Base-by-base conservation (phyloP, 2,113 vertebrate species). In the Oryzias celebensis region DNA sequence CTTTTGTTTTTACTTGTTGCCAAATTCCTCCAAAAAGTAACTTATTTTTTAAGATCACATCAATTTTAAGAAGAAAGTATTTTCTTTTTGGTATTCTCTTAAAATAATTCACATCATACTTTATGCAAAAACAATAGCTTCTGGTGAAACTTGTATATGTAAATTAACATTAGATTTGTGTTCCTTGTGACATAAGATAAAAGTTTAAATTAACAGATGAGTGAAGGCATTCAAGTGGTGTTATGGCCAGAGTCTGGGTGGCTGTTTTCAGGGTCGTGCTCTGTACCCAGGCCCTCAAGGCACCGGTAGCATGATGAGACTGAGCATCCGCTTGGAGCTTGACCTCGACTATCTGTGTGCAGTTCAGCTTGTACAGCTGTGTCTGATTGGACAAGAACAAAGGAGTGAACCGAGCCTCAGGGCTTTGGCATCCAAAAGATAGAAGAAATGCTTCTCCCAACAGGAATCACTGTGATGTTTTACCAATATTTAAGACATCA, bases 261-360 rank as follows among this genome's bases (percentile, higher is more conserved):
- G 87, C 76, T 87, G 59, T 75, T 74, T 77, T 70, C 79, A 71
- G 81, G 90, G 88, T 90, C 81, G 50, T 41, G 71, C 77, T 78
- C 62, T 63, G 65, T 87, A 84, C 87, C 83, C 82, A 31, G 71
- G 65, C 85, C 91, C 89, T 86, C 64, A 2, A 87, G 91, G 81
- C 80, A 76, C 78, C 83, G 89, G 90, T 83, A 89, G 89, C 87
- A 91, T 86, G 86, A 90, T 85, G 87, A 77, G 73, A 79, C 71
- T 5, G 15, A 82, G 85, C 81, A 90, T 88, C 86, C 86, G 80
- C 82, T 85, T 81, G 78, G 87, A 88, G 83, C 71, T 89, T 88
- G 87, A 91, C 87, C 89, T 69, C 55, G 47, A 65, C 78, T 84
- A 72, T 90, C 87, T 87, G 80, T 73, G 65, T 63, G 58, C 82